Base-by-base conservation (phyloP, 2,113 vertebrate genomes). In the Marmota monax region DNA sequence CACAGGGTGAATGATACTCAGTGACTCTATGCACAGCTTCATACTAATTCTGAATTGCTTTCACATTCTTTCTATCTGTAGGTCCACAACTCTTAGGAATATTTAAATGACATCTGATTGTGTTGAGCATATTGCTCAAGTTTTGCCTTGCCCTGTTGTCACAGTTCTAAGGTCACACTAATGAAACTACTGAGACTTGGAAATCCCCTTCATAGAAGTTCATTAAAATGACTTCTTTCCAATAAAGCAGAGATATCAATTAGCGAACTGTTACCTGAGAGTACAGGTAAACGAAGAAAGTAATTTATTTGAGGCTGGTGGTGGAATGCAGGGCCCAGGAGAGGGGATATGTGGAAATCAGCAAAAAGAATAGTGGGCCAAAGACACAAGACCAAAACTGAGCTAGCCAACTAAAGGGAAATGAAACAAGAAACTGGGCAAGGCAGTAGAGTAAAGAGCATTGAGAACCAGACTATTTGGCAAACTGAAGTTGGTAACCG, bases 351-450 rank as follows among this genome's bases (percentile, higher is more conserved):
- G 34, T 67, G 56, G 80, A 51, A 84, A 74, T 72, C 61, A 67
- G 86, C 83, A 90, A 70, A 78, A 88, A 80, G 32, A 70, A 65
- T 11, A 56, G 53, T 27, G 11, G 34, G 76, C 90, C 85, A 88
- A 84, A 82, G 70, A 96, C 76, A 72, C 23, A 65, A 27, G 42
- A 83, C 69, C 63, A 51, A 95, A 74, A 96, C 48, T 77, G 42
- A 94, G 56, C 48, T 67, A 87, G 82, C 56, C 32, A 67, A 83
- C 65, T 34, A 4, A 90, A 92, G 87, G 77, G 72, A 97, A 97
- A 96, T 92, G 73, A 96, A 97, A 97, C 80, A 74, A 96, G 88
- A 90, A 74, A 77, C 72, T 74, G 48, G 96, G 87, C 80, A 96
- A 94, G 48, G 77, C 22, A 83, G 67, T 63, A 88, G 48, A 90